Percentiles rank a stretch among this genome's conserved stretches.
Conservation (phyloP, 2,797 vertebrate species). For the Myripristis murdjan region DNA sequence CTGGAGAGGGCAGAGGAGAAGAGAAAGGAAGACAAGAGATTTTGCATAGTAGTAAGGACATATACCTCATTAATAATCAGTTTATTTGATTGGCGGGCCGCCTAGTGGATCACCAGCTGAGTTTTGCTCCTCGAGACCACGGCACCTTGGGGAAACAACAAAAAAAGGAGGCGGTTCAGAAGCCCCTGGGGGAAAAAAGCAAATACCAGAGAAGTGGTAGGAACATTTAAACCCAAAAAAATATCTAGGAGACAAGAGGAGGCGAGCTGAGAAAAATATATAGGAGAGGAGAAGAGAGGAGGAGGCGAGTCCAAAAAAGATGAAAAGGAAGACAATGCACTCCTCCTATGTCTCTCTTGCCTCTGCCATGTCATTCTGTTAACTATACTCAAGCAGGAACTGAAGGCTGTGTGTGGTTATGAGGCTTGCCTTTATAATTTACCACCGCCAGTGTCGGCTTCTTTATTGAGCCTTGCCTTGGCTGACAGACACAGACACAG, state of each 20-base stretch:
- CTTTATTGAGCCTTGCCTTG: conserved; percentile 75
- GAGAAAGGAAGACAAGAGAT: conserved; percentile 23
- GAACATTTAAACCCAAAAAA: neutral
- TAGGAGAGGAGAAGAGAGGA: conserved; percentile 20
- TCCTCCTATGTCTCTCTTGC: conserved; percentile 26
- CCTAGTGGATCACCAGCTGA: too few relatives aligned
- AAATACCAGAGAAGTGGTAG: neutral
- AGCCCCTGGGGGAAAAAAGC: neutral
- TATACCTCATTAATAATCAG: conserved; percentile 49
- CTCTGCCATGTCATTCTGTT: conserved; percentile 49
- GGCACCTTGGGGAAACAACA: neutral
- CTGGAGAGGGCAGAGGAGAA: conserved; percentile 59
- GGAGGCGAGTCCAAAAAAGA: conserved; percentile 11
- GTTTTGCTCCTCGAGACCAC: conserved; percentile 10
- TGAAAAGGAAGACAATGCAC: conserved; percentile 37
- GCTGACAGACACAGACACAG: conserved; percentile 61
- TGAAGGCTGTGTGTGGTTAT: conserved; percentile 63
- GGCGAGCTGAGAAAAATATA: neutral
- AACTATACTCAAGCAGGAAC: conserved; percentile 55
- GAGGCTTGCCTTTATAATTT: conserved; percentile 70
- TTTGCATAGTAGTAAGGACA: conserved; percentile 36
- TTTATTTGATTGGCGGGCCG: conserved; percentile 43
- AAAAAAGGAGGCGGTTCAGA: neutral
- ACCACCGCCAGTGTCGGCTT: conserved; percentile 46
- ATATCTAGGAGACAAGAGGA: conserved; percentile 9